These are phyloP conservation scores for Calidris pygmaea DNA, from an alignment of 2,113 vertebrate genomes.

Conservation along the genomic window DNA sequence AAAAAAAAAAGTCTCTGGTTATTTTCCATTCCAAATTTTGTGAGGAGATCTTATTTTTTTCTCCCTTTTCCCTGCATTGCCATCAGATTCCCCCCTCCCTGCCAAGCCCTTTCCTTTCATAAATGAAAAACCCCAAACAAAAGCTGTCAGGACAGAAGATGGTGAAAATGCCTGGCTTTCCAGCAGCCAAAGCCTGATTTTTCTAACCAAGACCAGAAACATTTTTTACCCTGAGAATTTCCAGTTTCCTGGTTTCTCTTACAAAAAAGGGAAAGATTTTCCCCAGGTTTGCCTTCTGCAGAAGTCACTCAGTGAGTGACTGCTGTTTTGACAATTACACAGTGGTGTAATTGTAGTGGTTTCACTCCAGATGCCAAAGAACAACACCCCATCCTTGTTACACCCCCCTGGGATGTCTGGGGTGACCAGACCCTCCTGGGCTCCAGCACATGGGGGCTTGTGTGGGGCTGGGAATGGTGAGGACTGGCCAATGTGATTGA, in stretches of 20 bases:
- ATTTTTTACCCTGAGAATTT: neutral
- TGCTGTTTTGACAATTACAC: neutral
- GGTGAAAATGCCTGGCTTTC: neutral
- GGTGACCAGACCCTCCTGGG: rapidly evolving
- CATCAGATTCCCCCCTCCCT: conserved; percentile 8
- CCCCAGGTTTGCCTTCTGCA: neutral
- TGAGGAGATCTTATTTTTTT: neutral
- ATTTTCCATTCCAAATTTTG: neutral
- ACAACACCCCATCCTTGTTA: neutral
- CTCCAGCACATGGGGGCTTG: rapidly evolving
- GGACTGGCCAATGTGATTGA: neutral
- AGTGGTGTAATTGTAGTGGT: neutral
- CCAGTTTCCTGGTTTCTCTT: neutral
- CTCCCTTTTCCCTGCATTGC: neutral
- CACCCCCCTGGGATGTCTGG: neutral
- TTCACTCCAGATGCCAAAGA: neutral
- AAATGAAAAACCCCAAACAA: conserved; percentile 47
- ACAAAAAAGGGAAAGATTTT: neutral
- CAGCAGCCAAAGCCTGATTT: neutral
- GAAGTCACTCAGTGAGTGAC: neutral
- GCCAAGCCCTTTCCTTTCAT: conserved; percentile 21
- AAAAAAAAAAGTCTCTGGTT: neutral
- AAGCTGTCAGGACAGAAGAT: conserved; percentile 62
- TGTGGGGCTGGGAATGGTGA: rapidly evolving
- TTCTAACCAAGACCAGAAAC: neutral